These are phyloP conservation scores for Cyanoderma ruficeps DNA, from an alignment of 2,113 vertebrate species.

Conservation along the genomic window DNA sequence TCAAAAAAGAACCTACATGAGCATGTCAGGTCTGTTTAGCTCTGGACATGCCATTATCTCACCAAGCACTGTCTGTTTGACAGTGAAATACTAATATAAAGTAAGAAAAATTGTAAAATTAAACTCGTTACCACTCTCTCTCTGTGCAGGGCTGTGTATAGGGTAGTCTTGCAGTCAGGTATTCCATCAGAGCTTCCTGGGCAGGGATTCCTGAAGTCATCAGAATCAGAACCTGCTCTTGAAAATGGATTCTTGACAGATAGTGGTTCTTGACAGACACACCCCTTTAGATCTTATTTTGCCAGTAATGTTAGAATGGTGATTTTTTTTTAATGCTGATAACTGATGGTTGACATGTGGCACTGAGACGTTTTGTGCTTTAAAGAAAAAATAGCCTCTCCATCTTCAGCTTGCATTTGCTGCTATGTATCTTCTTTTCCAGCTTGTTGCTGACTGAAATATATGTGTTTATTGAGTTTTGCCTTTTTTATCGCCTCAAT, in stretches of 20 bases:
- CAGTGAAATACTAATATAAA: not conserved
- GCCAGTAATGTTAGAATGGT: not conserved
- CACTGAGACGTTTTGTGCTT: not conserved
- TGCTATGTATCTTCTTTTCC: not conserved
- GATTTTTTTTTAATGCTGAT: not conserved
- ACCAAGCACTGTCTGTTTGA: not conserved
- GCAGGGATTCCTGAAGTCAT: not conserved
- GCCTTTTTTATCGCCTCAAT: not conserved
- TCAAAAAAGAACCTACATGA: not conserved
- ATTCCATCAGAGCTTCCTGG: not conserved
- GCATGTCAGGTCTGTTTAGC: not conserved
- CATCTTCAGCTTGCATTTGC: not conserved
- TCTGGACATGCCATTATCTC: not conserved
- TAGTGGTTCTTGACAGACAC: not conserved
- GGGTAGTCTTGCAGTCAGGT: not conserved
- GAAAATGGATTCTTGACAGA: not conserved
- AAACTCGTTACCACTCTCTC: not conserved
- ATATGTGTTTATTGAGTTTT: not conserved
- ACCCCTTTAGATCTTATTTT: not conserved
- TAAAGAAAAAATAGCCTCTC: not conserved
- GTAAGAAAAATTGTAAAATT: not conserved
- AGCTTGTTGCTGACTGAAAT: not conserved
- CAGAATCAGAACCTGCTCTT: not conserved
- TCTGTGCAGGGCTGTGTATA: fast-evolving
- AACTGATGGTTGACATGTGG: not conserved